These are phyloP conservation scores for Hydropsyche tenuis DNA, from an alignment of 1,140 invertebrate genomes.

Conservation along the genomic window DNA sequence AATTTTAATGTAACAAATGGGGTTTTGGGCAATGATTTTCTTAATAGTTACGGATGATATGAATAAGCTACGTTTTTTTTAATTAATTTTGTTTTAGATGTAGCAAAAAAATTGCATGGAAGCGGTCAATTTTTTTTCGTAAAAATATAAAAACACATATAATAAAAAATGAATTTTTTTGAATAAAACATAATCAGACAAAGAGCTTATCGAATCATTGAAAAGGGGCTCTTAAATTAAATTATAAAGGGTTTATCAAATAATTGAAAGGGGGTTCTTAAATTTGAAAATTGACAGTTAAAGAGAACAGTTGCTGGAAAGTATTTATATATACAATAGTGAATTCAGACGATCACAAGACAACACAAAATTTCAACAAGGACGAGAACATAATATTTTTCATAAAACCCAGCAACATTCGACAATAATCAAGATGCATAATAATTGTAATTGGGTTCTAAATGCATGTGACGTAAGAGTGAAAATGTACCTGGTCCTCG, in stretches of 20 bases:
- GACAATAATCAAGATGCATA: conserved; percentile 1
- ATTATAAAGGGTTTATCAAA: too few relatives aligned
- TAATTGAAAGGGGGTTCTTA: too few relatives aligned
- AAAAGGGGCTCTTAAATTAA: too few relatives aligned
- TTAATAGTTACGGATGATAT: background rate
- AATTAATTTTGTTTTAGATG: background rate
- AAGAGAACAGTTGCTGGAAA: too few relatives aligned
- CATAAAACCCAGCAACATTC: background rate
- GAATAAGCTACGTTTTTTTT: background rate
- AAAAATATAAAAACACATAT: too few relatives aligned
- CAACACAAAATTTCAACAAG: background rate
- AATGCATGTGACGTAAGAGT: background rate
- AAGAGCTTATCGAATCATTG: too few relatives aligned
- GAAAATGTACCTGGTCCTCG: conserved; percentile 26
- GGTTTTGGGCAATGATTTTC: background rate
- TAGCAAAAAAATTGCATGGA: conserved; percentile 12
- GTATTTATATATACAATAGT: too few relatives aligned
- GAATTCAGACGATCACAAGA: background rate
- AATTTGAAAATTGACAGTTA: too few relatives aligned
- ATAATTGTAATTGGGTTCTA: background rate
- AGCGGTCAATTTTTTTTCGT: background rate
- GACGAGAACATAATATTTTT: background rate
- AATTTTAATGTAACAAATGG: background rate
- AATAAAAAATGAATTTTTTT: too few relatives aligned
- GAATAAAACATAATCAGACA: too few relatives aligned